phyloP scores from a whole-genome alignment of 2,113 vertebrate genomes.

The Hemichromis elongatus region DNA sequence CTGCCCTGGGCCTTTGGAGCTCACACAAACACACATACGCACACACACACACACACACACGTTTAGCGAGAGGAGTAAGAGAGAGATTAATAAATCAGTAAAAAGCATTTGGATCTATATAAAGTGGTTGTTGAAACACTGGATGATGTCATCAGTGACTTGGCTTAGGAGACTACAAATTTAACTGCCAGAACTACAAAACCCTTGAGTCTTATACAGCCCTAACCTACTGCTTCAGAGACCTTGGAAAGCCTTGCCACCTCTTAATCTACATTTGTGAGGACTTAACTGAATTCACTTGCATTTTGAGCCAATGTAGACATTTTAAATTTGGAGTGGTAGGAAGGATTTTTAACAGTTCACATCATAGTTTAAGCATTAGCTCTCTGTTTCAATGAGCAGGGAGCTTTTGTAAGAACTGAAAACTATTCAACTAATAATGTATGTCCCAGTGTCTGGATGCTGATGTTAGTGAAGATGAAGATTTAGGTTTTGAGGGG shows the following conservation, averaged over 20 bases:
- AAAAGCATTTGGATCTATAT: slow-evolving; percentile 14
- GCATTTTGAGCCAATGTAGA: background rate
- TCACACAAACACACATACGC: background rate
- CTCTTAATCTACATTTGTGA: background rate
- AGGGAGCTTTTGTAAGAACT: background rate
- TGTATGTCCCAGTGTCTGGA: background rate
- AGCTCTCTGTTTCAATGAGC: background rate
- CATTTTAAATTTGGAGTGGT: background rate
- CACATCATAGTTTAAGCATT: background rate
- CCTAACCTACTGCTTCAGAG: background rate
- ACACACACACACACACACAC: background rate
- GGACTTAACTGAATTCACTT: background rate
- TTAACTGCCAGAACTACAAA: background rate
- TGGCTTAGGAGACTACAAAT: background rate
- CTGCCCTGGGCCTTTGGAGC: slow-evolving; percentile 25
- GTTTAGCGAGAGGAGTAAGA: background rate
- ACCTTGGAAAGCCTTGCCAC: background rate
- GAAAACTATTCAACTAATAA: background rate
- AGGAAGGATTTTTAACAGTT: background rate
- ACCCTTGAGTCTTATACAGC: background rate
- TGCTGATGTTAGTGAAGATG: background rate
- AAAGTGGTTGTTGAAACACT: background rate
- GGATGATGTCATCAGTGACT: slow-evolving; percentile 15
- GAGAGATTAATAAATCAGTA: slow-evolving; percentile 29
- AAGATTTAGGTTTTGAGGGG: background rate